Conservation (phyloP, 2,888 invertebrate genomes). For the Brachynemurus nebulosus region DNA sequence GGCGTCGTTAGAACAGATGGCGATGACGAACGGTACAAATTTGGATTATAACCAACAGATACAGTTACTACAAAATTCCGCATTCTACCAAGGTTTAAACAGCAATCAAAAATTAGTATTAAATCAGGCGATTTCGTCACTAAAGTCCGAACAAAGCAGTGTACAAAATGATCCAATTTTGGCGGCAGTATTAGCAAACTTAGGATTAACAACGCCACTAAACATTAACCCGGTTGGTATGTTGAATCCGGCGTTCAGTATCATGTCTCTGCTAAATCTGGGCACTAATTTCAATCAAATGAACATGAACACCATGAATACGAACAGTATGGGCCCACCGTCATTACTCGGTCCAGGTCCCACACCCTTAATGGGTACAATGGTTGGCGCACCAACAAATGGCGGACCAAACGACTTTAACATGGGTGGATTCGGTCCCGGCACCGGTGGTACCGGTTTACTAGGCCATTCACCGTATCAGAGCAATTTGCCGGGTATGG, state of each 20-base stretch:
- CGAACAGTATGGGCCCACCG: constrained; percentile 36
- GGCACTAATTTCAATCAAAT: constrained; percentile 23
- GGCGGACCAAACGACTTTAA: constrained; percentile 16
- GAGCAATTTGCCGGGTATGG: constrained; percentile 26
- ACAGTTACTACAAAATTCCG: constrained; percentile 49
- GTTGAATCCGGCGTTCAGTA: constrained; percentile 8
- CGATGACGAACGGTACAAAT: constrained; percentile 31
- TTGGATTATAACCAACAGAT: constrained; percentile 43
- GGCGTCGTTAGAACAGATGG: neutral
- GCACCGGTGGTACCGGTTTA: constrained; percentile 1
- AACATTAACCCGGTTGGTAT: neutral
- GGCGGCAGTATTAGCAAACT: constrained; percentile 44
- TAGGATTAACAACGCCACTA: constrained; percentile 32
- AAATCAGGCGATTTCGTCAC: constrained; percentile 50
- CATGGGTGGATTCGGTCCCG: constrained; percentile 10
- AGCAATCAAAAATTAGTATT: constrained; percentile 58
- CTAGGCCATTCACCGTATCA: constrained; percentile 7
- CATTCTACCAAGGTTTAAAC: constrained; percentile 56
- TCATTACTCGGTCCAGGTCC: constrained; percentile 37
- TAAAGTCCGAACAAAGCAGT: constrained; percentile 45
- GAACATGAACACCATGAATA: constrained; percentile 37
- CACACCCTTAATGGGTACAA: constrained; percentile 25
- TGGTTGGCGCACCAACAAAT: constrained; percentile 24
- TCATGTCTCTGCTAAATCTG: constrained; percentile 22
- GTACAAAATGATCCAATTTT: constrained; percentile 44